Evolutionary conservation across 2,797 vertebrate species (phyloP).

Genomic region (Paguma larvata): DNA sequence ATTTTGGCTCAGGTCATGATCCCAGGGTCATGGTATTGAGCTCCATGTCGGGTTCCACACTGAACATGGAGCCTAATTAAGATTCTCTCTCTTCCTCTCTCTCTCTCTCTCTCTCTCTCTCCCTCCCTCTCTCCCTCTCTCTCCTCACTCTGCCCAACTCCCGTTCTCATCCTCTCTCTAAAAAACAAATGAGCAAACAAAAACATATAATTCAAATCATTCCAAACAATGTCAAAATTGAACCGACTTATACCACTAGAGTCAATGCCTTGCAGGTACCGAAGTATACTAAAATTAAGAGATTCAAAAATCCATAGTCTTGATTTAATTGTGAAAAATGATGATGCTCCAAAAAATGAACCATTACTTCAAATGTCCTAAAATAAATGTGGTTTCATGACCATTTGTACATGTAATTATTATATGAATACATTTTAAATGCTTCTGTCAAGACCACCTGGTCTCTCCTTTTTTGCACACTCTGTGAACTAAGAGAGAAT

Average conservation of each 20-base stretch:
- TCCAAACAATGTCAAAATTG: not conserved
- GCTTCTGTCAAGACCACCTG: not conserved
- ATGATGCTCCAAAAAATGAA: not conserved
- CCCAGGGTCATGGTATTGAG: no score
- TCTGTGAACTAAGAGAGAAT: not conserved
- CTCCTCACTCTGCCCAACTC: no score
- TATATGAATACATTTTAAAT: conserved; percentile 12
- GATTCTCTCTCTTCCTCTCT: no score
- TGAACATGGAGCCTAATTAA: no score
- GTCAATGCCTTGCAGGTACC: not conserved
- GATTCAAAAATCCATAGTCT: not conserved
- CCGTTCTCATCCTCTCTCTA: no score
- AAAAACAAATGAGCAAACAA: no score
- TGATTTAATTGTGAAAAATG: conserved; percentile 29
- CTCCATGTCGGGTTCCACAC: no score
- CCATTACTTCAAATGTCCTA: not conserved
- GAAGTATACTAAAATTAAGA: not conserved
- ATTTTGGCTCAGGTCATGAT: no score
- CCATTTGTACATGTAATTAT: not conserved
- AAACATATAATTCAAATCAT: not conserved
- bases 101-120: no score
- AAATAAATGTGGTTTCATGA: conserved; percentile 29
- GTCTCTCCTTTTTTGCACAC: not conserved
- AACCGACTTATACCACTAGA: not conserved
- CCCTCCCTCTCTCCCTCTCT: no score